These are phyloP conservation scores for Smutsia gigantea DNA, from an alignment of 2,797 vertebrate genomes.

Conservation along the genomic window DNA sequence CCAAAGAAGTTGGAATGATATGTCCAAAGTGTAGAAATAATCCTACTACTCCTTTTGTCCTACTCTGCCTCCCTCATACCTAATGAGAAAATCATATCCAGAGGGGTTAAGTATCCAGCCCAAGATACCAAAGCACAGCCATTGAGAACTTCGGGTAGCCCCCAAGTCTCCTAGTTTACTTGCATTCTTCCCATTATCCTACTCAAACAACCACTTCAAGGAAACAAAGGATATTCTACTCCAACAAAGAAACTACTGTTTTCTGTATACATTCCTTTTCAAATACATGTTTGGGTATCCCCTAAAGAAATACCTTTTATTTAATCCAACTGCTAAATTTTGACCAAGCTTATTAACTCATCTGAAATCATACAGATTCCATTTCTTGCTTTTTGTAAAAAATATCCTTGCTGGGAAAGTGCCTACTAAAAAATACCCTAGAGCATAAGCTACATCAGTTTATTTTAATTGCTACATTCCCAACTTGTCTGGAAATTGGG, in stretches of 20 bases:
- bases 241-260: conserved; percentile 21
- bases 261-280: background rate
- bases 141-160: background rate
- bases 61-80: background rate
- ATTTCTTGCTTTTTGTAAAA: background rate
- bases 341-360: background rate
- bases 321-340: background rate
- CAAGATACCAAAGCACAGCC: background rate
- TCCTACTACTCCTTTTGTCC: background rate
- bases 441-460: background rate
- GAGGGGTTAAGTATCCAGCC: background rate
- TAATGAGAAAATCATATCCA: background rate
- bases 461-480: conserved; percentile 30
- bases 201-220: background rate
- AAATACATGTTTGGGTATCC: background rate
- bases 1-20: background rate
- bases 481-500: background rate
- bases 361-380: background rate
- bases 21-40: background rate
- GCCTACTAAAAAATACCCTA: background rate
- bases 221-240: conserved; percentile 4
- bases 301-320: background rate
- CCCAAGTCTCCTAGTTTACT: background rate
- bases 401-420: background rate
- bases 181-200: background rate